Base-by-base conservation (phyloP, 2,888 invertebrate genomes). In the Keiferia lycopersicella region DNA sequence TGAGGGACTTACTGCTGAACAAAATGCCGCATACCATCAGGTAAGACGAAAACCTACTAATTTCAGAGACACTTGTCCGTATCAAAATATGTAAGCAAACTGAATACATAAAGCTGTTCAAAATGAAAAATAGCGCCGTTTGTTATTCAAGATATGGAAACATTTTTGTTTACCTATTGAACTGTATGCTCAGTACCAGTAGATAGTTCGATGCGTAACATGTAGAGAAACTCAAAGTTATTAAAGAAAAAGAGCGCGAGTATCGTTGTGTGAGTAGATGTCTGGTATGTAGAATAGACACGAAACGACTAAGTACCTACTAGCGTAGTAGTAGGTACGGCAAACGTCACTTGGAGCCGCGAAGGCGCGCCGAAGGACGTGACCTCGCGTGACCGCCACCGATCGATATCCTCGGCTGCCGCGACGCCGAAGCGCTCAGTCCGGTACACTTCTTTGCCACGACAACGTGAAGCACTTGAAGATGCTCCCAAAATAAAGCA, bases 1-100 rank as follows among this genome's bases (percentile, higher is more conserved):
- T 67, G 97, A 97, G 79, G 97, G 97, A 56, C 93, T 97, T 67
- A 95, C 96, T 26, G 95, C 97, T 0, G 97, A 98, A 87, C 96
- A 97, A 85, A 96, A 96, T 80, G 95, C 96, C 70, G 95, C 97
- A 66, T 94, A 95, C 71, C 94, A 96, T 72, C 96, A 97, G 94
- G 97, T 97, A 86, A 86, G 86, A 79, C 26, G 7, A n/a, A 34
- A 26, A 22, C n/a, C n/a, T n/a, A 18, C 20, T 59, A 4, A 39
- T 41, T 58, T 26, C 11, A 20, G 10, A 0, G 11, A 50, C 30
- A 26, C 30, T 7, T n/a, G 6, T 30, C 14, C 20, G 26, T 22
- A 20, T 51, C 18, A 51, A 22, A 26, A 14, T 26, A 22, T 20
- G 26, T 26, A 53, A 26, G 11, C 20, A 53, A 14, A 22, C 26